Percentiles rank a stretch among this genome's conserved stretches.
Conservation (phyloP, 1,140 invertebrate genomes). For the Tenebrio molitor region DNA sequence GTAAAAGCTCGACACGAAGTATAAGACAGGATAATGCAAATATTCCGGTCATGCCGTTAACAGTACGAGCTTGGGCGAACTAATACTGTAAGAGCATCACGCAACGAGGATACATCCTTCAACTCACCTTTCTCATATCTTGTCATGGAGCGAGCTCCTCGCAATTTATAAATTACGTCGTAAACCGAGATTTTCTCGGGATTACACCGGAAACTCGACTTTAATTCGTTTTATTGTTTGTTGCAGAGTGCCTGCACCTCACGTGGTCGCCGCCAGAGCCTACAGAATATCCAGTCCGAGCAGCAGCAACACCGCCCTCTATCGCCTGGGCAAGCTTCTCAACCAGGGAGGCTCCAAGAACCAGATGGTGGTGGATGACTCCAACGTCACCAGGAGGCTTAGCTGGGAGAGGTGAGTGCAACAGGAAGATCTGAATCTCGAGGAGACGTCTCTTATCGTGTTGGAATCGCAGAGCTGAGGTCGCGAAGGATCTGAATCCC, state of each 20-base stretch:
- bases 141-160: background rate
- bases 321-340: conserved; percentile 77
- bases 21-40: background rate
- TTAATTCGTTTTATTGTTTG: conserved; percentile 39
- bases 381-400: conserved; percentile 74
- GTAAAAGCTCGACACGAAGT: background rate
- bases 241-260: conserved; percentile 73
- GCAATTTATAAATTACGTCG: conserved; percentile 13
- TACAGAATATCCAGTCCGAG: conserved; percentile 67
- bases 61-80: background rate
- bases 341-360: conserved; percentile 71
- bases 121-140: background rate
- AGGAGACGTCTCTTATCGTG: no score
- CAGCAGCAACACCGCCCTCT: conserved; percentile 72
- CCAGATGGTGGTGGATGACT: conserved; percentile 65
- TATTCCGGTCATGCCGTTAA: background rate
- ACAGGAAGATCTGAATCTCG: background rate
- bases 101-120: background rate
- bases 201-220: background rate
- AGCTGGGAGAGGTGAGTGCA: conserved; percentile 83
- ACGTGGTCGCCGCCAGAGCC: conserved; percentile 70
- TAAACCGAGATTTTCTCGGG: conserved; percentile 13
- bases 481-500: no score
- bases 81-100: background rate
- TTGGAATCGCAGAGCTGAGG: no score